These are phyloP conservation scores for Shinisaurus crocodilurus DNA, from an alignment of 2,113 vertebrate species.

Conservation along the genomic window DNA sequence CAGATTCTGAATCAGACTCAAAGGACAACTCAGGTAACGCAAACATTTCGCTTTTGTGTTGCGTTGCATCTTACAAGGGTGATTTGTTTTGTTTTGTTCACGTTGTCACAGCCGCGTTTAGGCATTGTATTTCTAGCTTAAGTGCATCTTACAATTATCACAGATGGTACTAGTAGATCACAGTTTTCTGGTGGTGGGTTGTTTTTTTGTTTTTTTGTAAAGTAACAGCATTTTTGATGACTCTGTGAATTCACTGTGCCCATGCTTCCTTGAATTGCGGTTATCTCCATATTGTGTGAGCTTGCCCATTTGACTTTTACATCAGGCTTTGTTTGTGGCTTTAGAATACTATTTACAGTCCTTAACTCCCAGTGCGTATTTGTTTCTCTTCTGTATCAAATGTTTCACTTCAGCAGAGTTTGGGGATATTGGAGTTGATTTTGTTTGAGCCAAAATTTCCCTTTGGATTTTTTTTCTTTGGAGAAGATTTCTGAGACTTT, in stretches of 20 bases:
- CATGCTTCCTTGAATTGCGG: not conserved
- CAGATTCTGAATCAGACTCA: constrained; percentile 96
- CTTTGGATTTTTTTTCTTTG: not conserved
- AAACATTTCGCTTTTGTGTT: constrained; percentile 47
- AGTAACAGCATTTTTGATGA: not conserved
- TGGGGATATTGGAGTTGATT: not conserved
- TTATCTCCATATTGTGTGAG: constrained; percentile 28
- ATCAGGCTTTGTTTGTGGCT: constrained; percentile 15
- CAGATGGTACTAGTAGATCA: not conserved
- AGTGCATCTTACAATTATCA: constrained; percentile 16
- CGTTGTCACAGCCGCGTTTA: not conserved
- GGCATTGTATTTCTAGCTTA: not conserved
- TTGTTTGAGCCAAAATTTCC: too few species aligned
- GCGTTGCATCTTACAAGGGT: not conserved
- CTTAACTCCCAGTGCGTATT: constrained; percentile 25
- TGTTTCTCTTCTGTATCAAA: constrained; percentile 11
- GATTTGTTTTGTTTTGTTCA: not conserved
- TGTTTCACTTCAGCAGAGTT: not conserved
- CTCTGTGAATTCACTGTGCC: not conserved
- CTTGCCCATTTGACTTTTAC: not conserved
- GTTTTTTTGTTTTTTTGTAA: not conserved
- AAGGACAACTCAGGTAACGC: constrained; percentile 96
- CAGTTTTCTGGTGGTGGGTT: not conserved
- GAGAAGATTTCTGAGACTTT: not conserved
- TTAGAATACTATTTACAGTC: constrained; percentile 19